These are phyloP conservation scores for Euthynnus affinis DNA, from an alignment of 2,797 vertebrate species.

Conservation along the genomic window DNA sequence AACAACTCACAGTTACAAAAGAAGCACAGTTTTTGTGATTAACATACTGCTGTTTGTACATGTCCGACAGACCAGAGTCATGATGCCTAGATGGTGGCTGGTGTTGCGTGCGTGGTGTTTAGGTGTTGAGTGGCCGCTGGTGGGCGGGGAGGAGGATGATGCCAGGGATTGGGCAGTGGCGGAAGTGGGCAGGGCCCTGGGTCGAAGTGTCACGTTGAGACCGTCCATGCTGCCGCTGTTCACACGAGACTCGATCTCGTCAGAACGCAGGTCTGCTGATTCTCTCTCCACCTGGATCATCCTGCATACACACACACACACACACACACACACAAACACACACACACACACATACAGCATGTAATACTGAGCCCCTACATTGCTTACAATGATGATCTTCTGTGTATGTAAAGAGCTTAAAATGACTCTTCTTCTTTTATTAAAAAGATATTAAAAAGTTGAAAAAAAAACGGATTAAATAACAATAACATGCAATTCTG, in stretches of 20 bases:
- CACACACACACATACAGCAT: background rate
- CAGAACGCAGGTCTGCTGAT: slow-evolving; percentile 93
- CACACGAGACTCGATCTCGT: slow-evolving; percentile 94
- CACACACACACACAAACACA: background rate
- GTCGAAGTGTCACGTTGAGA: slow-evolving; percentile 92
- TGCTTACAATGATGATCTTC: no score
- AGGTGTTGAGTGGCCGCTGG: slow-evolving; percentile 92
- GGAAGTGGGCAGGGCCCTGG: slow-evolving; percentile 93
- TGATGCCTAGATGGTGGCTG: slow-evolving; percentile 95
- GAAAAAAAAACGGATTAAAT: no score
- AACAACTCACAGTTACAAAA: slow-evolving; percentile 38
- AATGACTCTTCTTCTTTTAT: background rate
- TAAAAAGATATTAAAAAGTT: background rate
- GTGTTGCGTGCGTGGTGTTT: slow-evolving; percentile 91
- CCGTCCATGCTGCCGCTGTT: slow-evolving; percentile 98
- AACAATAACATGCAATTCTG: background rate
- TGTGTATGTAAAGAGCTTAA: no score
- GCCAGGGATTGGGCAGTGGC: slow-evolving; percentile 95
- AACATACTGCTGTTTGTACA: background rate
- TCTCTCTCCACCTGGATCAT: slow-evolving; percentile 99
- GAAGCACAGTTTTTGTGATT: background rate
- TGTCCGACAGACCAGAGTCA: slow-evolving; percentile 90
- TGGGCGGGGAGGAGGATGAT: slow-evolving; percentile 91
- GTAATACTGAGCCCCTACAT: background rate
- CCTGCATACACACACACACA: slow-evolving; percentile 74